Evolutionary conservation across 2,797 vertebrate genomes (phyloP), one percentile per base, ranked within the genome.

Genomic region (Falco peregrinus): DNA sequence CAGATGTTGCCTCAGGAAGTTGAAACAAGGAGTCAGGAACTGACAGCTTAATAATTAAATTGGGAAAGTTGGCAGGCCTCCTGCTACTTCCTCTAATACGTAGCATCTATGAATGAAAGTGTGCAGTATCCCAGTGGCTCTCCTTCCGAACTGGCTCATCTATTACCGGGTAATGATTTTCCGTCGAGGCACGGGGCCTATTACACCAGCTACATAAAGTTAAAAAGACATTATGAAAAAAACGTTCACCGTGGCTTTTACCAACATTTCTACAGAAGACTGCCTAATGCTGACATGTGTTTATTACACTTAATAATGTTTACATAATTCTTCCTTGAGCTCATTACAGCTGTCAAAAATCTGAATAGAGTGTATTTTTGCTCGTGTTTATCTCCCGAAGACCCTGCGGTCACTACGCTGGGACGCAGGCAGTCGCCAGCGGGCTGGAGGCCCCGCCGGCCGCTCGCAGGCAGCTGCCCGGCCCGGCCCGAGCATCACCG

Each of bases 221-320:
- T 98, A 97, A 97, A 98, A 98, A 98, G 97, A 96, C 97, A 97
- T 98, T 97, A 97, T 73, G 95, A 97, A 97, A 95, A 97, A 95
- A 97, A 96, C 18, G 90, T 93, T 97, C 6, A 3, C 65, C 10
- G 29, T n/a, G 77, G 93, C 97, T 98, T 98, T 97, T 96, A 97
- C 96, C 97, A 96, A 82, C 94, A 90, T 92, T 96, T 96, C 97
- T 94, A 95, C 89, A 97, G 91, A 94, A 97, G 97, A 92, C 90
- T 96, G 97, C 95, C 93, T 97, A 95, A 96, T 74, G 92, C 96
- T 88, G 97, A 97, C 96, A 92, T 87, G 95, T 95, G 97, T 98
- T 98, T 98, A 98, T 98, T 98, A 96, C 96, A 96, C 97, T 98
- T 98, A 98, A 98, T 98, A 98, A 97, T 97, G 97, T 98, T 98